phyloP scores from a whole-genome alignment of 2,113 vertebrate species.

The Centrocercus urophasianus region DNA sequence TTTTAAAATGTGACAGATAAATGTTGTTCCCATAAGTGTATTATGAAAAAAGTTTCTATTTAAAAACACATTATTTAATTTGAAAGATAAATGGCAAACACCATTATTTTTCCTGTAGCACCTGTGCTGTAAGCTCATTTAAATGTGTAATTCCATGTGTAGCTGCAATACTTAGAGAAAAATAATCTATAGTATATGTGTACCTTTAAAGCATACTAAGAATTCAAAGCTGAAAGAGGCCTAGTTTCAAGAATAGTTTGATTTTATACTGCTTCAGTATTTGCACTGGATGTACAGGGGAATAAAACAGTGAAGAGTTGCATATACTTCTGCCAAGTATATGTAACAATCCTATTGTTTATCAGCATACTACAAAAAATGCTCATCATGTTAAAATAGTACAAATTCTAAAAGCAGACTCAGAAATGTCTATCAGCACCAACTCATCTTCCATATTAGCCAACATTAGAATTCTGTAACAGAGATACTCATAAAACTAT shows the following conservation, averaged over 20 bases:
- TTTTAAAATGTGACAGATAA: slow-evolving; percentile 89
- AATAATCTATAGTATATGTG: slow-evolving; percentile 76
- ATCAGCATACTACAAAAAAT: slow-evolving; percentile 38
- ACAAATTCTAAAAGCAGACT: slow-evolving; percentile 21
- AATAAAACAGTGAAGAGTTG: slow-evolving; percentile 29
- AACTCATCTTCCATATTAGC: background rate
- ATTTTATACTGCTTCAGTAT: slow-evolving; percentile 65
- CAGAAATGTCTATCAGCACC: slow-evolving; percentile 37
- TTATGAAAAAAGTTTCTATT: slow-evolving; percentile 90
- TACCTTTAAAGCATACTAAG: slow-evolving; percentile 79
- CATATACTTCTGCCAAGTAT: slow-evolving; percentile 16
- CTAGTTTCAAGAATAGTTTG: slow-evolving; percentile 62
- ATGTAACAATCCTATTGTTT: slow-evolving; percentile 47
- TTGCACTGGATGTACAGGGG: slow-evolving; percentile 52
- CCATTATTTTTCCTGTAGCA: slow-evolving; percentile 83
- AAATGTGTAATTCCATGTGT: slow-evolving; percentile 84
- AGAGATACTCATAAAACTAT: slow-evolving; percentile 25
- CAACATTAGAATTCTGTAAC: background rate
- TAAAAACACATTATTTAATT: slow-evolving; percentile 90
- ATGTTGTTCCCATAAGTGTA: slow-evolving; percentile 88
- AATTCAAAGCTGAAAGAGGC: slow-evolving; percentile 66
- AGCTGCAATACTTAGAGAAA: slow-evolving; percentile 75
- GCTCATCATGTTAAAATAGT: slow-evolving; percentile 22
- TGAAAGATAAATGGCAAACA: slow-evolving; percentile 89
- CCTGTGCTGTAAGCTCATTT: slow-evolving; percentile 86